Evolutionary conservation across 1,140 invertebrate genomes (phyloP).

Genomic region (Sycophaga agraensis): DNA sequence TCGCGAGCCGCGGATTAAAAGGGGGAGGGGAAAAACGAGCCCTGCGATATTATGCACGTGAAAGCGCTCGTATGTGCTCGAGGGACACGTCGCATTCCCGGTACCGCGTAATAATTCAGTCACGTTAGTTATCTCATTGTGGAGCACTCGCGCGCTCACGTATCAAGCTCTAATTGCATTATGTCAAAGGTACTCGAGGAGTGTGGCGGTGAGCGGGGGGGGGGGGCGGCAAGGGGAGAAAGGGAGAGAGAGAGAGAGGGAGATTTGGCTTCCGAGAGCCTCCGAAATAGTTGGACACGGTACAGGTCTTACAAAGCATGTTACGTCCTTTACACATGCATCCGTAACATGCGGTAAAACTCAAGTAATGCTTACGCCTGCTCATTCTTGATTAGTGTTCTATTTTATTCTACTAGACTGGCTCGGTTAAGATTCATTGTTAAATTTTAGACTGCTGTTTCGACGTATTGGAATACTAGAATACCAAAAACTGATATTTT

Average conservation of each 20-base stretch:
- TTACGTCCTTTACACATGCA: not conserved
- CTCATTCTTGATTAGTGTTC: no score
- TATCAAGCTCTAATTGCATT: constrained; percentile 23
- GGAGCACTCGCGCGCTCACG: not conserved
- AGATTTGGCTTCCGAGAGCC: no score
- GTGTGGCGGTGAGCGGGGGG: no score
- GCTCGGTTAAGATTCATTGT: no score
- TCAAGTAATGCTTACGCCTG: no score
- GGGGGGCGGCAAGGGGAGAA: not conserved
- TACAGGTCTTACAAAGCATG: not conserved
- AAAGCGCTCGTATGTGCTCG: not conserved
- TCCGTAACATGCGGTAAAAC: no score
- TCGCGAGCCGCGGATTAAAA: no score
- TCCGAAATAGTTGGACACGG: not conserved
- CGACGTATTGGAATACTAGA: no score
- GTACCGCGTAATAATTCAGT: constrained; percentile 14
- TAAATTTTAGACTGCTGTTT: no score
- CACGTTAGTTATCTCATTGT: constrained; percentile 14
- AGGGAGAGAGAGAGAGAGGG: not conserved
- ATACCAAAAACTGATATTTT: no score
- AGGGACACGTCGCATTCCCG: constrained; percentile 6
- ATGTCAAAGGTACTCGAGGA: constrained; percentile 18
- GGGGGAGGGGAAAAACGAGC: not conserved
- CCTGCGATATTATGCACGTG: not conserved
- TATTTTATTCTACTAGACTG: no score